Percentiles rank a stretch among this genome's conserved stretches.
Evolutionary conservation across 1,140 invertebrate species (phyloP).

Genomic region (Diachasmimorpha longicaudata): DNA sequence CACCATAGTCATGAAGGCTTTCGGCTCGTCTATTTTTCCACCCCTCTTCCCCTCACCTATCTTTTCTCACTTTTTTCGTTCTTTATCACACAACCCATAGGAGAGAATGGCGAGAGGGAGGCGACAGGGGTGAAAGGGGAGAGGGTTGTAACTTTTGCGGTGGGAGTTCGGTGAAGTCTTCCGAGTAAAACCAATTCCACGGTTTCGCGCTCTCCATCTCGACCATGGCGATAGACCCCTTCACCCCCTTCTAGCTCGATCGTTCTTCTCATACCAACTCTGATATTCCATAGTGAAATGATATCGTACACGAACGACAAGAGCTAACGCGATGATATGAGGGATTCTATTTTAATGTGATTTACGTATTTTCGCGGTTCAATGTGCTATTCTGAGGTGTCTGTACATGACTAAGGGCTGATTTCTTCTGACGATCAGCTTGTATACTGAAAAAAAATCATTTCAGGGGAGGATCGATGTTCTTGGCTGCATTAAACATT

Average conservation of each 20-base stretch:
- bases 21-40: no score
- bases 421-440: no score
- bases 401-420: no score
- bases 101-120: background rate
- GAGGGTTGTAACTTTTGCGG: background rate
- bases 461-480: no score
- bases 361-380: no score
- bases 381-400: no score
- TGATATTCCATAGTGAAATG: background rate
- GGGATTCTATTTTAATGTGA: background rate
- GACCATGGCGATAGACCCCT: background rate
- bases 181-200: constrained; percentile 10
- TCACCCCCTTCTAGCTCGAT: background rate
- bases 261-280: background rate
- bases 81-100: no score
- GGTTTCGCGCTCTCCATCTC: background rate
- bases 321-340: background rate
- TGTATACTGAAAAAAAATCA: no score
- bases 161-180: background rate
- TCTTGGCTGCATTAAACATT: no score
- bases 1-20: no score
- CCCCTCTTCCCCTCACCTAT: no score
- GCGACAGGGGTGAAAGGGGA: background rate
- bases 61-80: no score
- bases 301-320: background rate